Base-by-base conservation (phyloP, 2,113 vertebrate species). In the Chloroceryle aenea region DNA sequence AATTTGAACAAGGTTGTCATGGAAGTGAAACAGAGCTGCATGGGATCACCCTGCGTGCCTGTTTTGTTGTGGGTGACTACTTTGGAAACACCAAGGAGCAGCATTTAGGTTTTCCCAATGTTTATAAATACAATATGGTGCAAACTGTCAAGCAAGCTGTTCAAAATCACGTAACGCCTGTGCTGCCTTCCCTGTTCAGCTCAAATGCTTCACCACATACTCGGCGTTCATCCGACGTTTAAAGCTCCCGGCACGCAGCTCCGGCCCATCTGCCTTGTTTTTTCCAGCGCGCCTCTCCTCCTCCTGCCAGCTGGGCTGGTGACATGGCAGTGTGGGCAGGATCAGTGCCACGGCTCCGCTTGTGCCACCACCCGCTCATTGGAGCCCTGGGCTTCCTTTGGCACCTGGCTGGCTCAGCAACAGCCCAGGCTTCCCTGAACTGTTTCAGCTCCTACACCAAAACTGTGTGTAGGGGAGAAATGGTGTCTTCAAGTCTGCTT, bases 111-210 rank as follows among this genome's bases (percentile, higher is more conserved):
- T 94, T 94, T 61, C 83, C 50, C 69, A 27, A 42, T 96, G 94
- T 95, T 96, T 97, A 95, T 96, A 95, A 95, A 97, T 96, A 95
- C 92, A 94, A 89, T 92, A 89, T 96, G 93, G 92, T 95, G 92
- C 93, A 94, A 96, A 95, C 93, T 96, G 96, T 95, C 96, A 90
- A 90, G 93, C 90, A 96, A 92, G 95, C 95, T 97, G 96, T 96
- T 97, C 94, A 93, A 74, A 96, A 96, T 97, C 93, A 90, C 1
- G 3, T 90, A 61, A 52, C 83, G 86, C 95, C 95, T 96, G 73
- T 1, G 48, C 89, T 82, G 91, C 87, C 87, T 95, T 77, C 87
- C 61, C 68, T 0, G 26, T 43, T 83, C 36, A 4, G 87, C 88
- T 84, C 4, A 1, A 76, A 55, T 25, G 90, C 68, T 92, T 52